These are phyloP conservation scores for Ptyas mucosa DNA, from an alignment of 2,113 vertebrate species.

Conservation along the genomic window DNA sequence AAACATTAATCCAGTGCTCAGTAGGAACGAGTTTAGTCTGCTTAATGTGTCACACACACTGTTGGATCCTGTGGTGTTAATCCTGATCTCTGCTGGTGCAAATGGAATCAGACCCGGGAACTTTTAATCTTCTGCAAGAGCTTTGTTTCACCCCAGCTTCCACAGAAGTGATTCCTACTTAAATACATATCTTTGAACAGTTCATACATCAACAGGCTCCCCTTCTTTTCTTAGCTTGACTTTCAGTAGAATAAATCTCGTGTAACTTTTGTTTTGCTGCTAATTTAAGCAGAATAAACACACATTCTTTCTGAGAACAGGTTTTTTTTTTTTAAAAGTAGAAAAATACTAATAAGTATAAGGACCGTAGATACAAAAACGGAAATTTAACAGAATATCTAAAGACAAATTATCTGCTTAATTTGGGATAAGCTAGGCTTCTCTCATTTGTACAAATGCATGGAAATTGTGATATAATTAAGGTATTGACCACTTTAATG, in stretches of 20 bases:
- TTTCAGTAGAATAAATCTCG: conserved; percentile 29
- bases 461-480: neutral
- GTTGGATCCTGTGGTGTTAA: conserved; percentile 19
- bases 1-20: conserved; percentile 45
- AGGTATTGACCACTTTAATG: neutral
- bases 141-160: neutral
- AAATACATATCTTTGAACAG: neutral
- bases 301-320: conserved; percentile 13
- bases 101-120: neutral
- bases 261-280: neutral
- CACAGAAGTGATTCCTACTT: neutral
- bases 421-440: neutral
- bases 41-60: conserved; percentile 20
- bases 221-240: conserved; percentile 2
- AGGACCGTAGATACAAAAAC: conserved; percentile 8
- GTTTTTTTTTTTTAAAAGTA: conserved; percentile 29
- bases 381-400: neutral
- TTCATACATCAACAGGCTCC: conserved; percentile 23
- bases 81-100: conserved; percentile 17
- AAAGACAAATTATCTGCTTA: neutral
- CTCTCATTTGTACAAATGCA: neutral
- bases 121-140: neutral
- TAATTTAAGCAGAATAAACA: conserved; percentile 20
- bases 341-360: conserved; percentile 29
- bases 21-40: conserved; percentile 36